Conservation (phyloP, 2,113 vertebrate species). For the Oncorhynchus keta region DNA sequence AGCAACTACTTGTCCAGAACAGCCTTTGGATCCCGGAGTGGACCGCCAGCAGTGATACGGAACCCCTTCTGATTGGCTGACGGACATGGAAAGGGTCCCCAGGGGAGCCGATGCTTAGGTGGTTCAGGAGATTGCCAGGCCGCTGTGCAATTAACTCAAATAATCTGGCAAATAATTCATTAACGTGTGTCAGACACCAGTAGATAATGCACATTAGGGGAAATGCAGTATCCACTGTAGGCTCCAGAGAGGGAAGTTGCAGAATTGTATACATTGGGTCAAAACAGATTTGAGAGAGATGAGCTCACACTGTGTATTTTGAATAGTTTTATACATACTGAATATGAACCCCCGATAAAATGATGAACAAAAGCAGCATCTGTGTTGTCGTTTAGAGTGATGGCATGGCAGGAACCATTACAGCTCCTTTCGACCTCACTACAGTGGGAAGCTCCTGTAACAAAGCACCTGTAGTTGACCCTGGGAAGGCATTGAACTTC, state of each 20-base stretch:
- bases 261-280: neutral
- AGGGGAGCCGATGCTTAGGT: conserved; percentile 61
- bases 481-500: conserved; percentile 47
- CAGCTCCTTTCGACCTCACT: conserved; percentile 8
- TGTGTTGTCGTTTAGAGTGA: neutral
- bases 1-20: conserved; percentile 70
- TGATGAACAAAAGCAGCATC: neutral
- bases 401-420: neutral
- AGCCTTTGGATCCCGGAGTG: conserved; percentile 62
- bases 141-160: conserved; percentile 61
- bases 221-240: conserved; percentile 6
- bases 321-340: neutral
- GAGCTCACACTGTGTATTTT: too few species aligned
- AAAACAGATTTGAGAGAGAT: neutral
- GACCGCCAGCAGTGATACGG: conserved; percentile 58
- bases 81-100: conserved; percentile 48
- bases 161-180: conserved; percentile 54
- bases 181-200: conserved; percentile 49
- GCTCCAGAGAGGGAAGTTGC: conserved; percentile 7
- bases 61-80: conserved; percentile 55
- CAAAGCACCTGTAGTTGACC: conserved; percentile 61
- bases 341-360: neutral
- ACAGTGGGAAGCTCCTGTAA: conserved; percentile 21
- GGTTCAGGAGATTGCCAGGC: conserved; percentile 61
- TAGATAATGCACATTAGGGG: conserved; percentile 32